Evolutionary conservation across 2,888 invertebrate genomes (phyloP).

Genomic region (Asteroscopus sphinx): DNA sequence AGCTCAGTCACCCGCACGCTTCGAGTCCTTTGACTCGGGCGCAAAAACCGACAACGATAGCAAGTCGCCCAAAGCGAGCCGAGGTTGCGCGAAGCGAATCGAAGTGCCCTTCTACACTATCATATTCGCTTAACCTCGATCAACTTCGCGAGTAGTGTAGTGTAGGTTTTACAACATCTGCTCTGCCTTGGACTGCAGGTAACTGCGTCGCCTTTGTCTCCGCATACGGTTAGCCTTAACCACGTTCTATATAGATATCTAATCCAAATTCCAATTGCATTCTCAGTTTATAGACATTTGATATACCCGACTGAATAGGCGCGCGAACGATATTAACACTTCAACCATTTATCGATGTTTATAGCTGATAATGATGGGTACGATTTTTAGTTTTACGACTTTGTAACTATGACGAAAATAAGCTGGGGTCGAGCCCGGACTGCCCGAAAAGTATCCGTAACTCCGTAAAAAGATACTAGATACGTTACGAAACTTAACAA

Average conservation of each 20-base stretch:
- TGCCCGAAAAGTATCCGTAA: conserved; percentile 46
- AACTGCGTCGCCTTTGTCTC: no score
- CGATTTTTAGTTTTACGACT: conserved; percentile 59
- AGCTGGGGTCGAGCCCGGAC: conserved; percentile 24
- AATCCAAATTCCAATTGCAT: conserved; percentile 41
- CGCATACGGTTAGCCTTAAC: no score
- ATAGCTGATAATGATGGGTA: conserved; percentile 53
- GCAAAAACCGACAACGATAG: no score
- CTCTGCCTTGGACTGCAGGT: no score
- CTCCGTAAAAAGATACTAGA: conserved; percentile 56
- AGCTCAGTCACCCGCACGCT: no score
- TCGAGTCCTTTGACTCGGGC: no score
- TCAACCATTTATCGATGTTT: conserved; percentile 56
- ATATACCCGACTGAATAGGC: conserved; percentile 40
- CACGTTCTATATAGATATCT: conserved; percentile 29
- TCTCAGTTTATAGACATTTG: conserved; percentile 50
- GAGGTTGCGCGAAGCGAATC: no score
- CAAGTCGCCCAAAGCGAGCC: no score
- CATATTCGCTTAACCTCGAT: no score
- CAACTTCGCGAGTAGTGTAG: no score
- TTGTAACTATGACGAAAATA: conserved; percentile 48
- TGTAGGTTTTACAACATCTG: no score
- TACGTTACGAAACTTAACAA: conserved; percentile 52
- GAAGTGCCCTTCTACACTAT: no score
- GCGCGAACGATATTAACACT: conserved; percentile 32